Percentiles rank a stretch among this genome's conserved stretches.
phyloP scores from a whole-genome alignment of 2,113 vertebrate species.

The Ictidomys tridecemlineatus region DNA sequence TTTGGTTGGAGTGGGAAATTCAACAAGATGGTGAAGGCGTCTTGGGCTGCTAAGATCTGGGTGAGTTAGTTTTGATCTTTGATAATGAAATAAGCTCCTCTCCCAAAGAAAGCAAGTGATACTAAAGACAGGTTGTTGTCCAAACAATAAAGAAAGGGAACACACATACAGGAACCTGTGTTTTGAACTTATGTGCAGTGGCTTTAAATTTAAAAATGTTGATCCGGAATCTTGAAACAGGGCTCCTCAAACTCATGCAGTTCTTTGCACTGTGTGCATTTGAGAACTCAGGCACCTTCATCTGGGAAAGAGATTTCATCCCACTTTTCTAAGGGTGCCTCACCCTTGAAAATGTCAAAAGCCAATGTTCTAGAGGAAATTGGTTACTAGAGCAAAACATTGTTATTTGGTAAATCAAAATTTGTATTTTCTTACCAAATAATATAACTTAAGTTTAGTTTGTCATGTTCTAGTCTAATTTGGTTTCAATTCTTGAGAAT shows the following conservation, averaged over 20 bases:
- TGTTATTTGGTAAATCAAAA: not conserved
- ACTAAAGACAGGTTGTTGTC: not conserved
- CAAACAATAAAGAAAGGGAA: not conserved
- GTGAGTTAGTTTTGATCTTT: not conserved
- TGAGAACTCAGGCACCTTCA: not conserved
- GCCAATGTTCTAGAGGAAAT: conserved; percentile 1
- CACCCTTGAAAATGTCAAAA: not conserved
- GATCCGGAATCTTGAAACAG: not conserved
- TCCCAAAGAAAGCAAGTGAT: not conserved
- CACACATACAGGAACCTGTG: not conserved
- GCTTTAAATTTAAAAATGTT: not conserved
- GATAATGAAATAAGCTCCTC: not conserved
- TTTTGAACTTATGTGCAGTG: not conserved
- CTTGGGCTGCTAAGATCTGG: too few relatives aligned
- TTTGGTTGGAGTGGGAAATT: not conserved
- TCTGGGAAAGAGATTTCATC: not conserved
- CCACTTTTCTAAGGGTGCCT: not conserved
- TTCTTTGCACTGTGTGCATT: not conserved
- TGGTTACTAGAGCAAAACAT: not conserved
- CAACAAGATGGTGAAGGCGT: not conserved
- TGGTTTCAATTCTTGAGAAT: not conserved
- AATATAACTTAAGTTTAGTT: not conserved
- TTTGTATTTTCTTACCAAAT: not conserved
- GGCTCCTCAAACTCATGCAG: not conserved
- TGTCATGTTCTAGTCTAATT: not conserved